Evolutionary conservation across 2,797 vertebrate genomes (phyloP), one percentile per base, ranked within the genome.

Genomic region (Menidia menidia): DNA sequence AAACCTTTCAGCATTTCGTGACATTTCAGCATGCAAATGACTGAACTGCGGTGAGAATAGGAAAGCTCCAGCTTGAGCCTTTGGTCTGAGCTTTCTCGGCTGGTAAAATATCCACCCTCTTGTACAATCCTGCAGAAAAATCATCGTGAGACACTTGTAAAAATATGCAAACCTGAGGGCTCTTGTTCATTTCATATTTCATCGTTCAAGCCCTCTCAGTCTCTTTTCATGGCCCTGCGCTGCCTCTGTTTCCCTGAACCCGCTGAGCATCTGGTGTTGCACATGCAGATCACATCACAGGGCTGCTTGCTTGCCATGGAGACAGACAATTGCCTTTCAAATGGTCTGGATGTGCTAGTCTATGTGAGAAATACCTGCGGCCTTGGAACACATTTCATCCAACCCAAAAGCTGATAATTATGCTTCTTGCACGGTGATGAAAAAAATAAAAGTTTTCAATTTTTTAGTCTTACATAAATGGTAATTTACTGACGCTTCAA

Each of bases 271-370:
- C 73, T 76, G 65, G 79, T 84, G 81, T 71, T 53, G 73, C 33
- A 71, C 69, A 68, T 71, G 68, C 81, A 51, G 25, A 25, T 25
- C 25, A 25, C 25, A 25, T 75, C 83, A 80, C 78, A 73, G 90
- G 92, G 82, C 78, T 82, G 81, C 69, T 16, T 14, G 16, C 92
- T 94, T 92, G 77, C 91, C 83, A 75, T 85, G 89, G 93, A 88
- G 92, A 94, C 93, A 92, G 88, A 92, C 86, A 77, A 86, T 84
- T 90, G 83, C 81, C 51, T 87, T 92, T 79, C 73, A 89, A 85
- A 71, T 53, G 79, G 71, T 86, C 87, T 64, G 61, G 76, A 67
- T 75, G 75, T 41, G 59, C 81, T 35, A 8, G 83, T 71, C 73
- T 78, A 59, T 53, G 43, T 63, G 66, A 77, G 70, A 51, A 65